Evolutionary conservation across 2,113 vertebrate species (phyloP).

Genomic region (Syngnathus typhle): DNA sequence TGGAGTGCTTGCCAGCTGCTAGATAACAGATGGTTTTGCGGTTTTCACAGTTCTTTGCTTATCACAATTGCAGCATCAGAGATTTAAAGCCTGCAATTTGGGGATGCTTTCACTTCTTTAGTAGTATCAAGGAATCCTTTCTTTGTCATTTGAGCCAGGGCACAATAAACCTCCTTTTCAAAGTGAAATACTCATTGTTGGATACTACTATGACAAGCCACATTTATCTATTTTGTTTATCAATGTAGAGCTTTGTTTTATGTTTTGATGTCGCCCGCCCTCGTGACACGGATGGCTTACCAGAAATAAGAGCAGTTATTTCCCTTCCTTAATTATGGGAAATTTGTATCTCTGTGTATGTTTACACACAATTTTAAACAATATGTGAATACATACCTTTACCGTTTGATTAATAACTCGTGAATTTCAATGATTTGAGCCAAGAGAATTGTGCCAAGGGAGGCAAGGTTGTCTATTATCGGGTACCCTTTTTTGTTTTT

Average conservation of each 20-base stretch:
- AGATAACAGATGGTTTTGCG: constrained; percentile 52
- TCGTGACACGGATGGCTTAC: neutral
- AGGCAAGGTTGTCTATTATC: too few relatives aligned
- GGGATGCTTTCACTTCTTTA: constrained; percentile 7
- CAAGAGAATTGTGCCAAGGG: too few relatives aligned
- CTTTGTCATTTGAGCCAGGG: neutral
- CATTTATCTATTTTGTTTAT: neutral
- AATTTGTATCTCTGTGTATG: neutral
- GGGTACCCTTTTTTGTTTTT: too few relatives aligned
- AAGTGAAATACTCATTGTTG: neutral
- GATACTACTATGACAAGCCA: neutral
- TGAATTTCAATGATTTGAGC: too few relatives aligned
- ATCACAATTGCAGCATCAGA: constrained; percentile 28
- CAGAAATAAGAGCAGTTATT: neutral
- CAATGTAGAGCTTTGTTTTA: neutral
- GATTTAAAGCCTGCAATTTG: constrained; percentile 14
- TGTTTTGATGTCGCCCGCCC: neutral
- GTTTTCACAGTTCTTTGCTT: constrained; percentile 33
- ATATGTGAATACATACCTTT: neutral
- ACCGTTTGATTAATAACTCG: neutral
- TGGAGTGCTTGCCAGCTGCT: constrained; percentile 21
- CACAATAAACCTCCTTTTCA: neutral
- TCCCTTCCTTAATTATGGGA: too few relatives aligned
- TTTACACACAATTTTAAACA: neutral
- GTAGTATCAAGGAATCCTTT: neutral